phyloP scores from a whole-genome alignment of 2,888 invertebrate species.

The Trichacis sp. region DNA sequence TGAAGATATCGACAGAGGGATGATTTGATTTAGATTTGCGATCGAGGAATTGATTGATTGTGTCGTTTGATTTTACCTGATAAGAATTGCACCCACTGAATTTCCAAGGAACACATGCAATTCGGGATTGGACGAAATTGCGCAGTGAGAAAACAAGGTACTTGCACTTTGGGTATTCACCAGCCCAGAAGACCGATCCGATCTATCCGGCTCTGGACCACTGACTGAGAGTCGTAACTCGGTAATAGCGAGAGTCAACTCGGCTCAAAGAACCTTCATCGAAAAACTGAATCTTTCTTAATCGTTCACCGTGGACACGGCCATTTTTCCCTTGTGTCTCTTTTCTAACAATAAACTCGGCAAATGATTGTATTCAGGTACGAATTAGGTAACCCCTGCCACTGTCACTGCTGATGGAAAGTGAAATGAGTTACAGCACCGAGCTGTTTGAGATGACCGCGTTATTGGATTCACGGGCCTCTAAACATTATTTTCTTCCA shows the following conservation, averaged over 20 bases:
- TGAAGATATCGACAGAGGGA: too few species aligned
- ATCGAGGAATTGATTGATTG: too few species aligned
- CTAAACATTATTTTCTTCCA: too few species aligned
- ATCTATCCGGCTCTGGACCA: conserved; percentile 42
- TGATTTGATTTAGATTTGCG: too few species aligned
- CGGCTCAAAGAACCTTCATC: conserved; percentile 33
- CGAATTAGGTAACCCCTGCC: conserved; percentile 39
- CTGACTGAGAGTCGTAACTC: conserved; percentile 31
- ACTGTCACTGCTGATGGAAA: conserved; percentile 38
- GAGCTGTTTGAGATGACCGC: conserved; percentile 3
- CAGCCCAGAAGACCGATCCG: conserved; percentile 31
- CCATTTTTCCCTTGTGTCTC: background rate
- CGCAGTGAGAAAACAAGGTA: too few species aligned
- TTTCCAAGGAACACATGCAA: too few species aligned
- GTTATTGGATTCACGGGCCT: too few species aligned
- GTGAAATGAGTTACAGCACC: conserved; percentile 28
- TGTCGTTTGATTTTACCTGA: too few species aligned
- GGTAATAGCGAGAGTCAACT: conserved; percentile 35
- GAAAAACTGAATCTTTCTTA: conserved; percentile 38
- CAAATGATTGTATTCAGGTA: conserved; percentile 34
- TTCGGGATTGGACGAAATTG: too few species aligned
- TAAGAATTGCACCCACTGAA: too few species aligned
- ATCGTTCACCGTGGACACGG: conserved; percentile 35
- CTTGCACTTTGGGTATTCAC: background rate
- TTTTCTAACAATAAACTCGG: conserved; percentile 5